Evolutionary conservation across 1,140 invertebrate genomes (phyloP).

Genomic region (Lasaia peninsularis): DNA sequence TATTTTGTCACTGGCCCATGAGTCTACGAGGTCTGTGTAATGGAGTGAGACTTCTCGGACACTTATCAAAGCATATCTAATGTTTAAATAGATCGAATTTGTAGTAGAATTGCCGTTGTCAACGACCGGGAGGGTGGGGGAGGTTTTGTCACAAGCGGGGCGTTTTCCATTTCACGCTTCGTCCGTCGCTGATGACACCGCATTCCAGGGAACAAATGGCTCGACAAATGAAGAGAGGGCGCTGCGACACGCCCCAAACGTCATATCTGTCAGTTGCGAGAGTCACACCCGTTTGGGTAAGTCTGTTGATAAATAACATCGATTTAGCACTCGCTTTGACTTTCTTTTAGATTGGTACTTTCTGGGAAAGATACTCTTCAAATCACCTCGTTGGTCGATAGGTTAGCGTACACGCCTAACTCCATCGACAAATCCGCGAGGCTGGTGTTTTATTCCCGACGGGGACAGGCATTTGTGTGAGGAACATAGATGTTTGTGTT

Average conservation of each 20-base stretch:
- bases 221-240: slow-evolving; percentile 71
- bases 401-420: too few species aligned
- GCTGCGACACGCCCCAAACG: slow-evolving; percentile 61
- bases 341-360: background rate
- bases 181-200: slow-evolving; percentile 69
- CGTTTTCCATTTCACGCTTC: slow-evolving; percentile 74
- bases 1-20: too few species aligned
- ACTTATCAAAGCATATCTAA: slow-evolving; percentile 7
- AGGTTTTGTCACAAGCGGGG: slow-evolving; percentile 50
- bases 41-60: background rate
- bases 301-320: slow-evolving; percentile 52
- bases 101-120: slow-evolving; percentile 61
- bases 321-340: slow-evolving; percentile 40
- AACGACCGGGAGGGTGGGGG: slow-evolving; percentile 36
- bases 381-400: too few species aligned
- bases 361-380: too few species aligned
- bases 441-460: too few species aligned
- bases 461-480: too few species aligned
- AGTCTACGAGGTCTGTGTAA: too few species aligned
- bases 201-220: slow-evolving; percentile 70
- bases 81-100: slow-evolving; percentile 11
- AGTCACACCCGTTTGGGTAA: slow-evolving; percentile 24
- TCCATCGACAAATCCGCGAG: too few species aligned
- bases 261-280: slow-evolving; percentile 68
- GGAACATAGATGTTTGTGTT: too few species aligned